phyloP scores from a whole-genome alignment of 1,140 invertebrate genomes.

The Lineus longissimus region DNA sequence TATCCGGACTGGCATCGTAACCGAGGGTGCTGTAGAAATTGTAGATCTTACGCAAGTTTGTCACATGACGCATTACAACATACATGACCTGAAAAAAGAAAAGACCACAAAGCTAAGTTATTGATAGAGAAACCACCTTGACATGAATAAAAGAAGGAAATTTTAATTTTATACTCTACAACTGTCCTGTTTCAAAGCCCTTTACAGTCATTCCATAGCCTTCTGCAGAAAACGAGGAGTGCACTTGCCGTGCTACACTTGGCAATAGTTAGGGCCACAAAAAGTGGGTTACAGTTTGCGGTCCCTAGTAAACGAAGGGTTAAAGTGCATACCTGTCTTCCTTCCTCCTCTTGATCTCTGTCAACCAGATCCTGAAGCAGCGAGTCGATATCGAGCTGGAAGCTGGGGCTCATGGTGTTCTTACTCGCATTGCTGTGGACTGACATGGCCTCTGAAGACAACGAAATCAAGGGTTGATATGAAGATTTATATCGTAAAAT shows the following conservation, averaged over 20 bases:
- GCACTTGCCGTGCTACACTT: too few relatives aligned
- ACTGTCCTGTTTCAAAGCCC: too few relatives aligned
- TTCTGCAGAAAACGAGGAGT: too few relatives aligned
- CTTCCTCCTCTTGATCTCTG: conserved; percentile 45
- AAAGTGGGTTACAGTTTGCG: too few relatives aligned
- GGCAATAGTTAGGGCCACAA: too few relatives aligned
- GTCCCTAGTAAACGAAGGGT: too few relatives aligned
- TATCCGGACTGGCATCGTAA: conserved; percentile 49
- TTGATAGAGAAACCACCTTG: too few relatives aligned
- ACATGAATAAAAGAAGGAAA: too few relatives aligned
- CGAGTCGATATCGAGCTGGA: conserved; percentile 46
- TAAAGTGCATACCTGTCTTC: conserved; percentile 34
- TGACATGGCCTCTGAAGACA: conserved; percentile 41
- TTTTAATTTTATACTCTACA: too few relatives aligned
- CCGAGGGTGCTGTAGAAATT: conserved; percentile 50
- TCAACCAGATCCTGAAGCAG: conserved; percentile 38
- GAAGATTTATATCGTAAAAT: neutral
- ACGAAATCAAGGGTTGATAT: neutral
- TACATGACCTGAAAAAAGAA: conserved; percentile 36
- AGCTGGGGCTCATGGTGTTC: conserved; percentile 48
- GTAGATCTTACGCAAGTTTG: conserved; percentile 45
- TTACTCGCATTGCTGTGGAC: conserved; percentile 48
- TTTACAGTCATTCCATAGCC: too few relatives aligned
- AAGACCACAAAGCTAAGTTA: neutral
- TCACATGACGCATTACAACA: conserved; percentile 48